Evolutionary conservation across 2,113 vertebrate species (phyloP), one percentile per base, ranked within the genome.

Genomic region (Empidonax alnorum): DNA sequence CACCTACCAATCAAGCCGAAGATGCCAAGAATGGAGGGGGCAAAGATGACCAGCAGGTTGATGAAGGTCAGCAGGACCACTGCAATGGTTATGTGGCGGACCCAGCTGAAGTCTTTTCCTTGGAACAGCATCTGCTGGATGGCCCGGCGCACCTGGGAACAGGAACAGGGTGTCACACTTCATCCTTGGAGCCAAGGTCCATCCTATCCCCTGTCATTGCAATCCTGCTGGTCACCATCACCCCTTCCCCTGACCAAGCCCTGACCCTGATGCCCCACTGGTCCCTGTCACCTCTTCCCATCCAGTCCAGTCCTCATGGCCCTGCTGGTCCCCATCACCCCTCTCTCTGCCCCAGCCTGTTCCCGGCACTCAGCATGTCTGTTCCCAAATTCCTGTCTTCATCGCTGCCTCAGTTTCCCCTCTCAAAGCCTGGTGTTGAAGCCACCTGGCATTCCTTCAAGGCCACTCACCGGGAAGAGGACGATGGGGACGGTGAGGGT

Each of bases 401-500:
- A 33, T 41, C 1, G 0, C 22, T 72, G 71, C 28, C 74, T 71
- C 89, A 39, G 47, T 76, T 86, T 94, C 75, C 80, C 49, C 35
- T 88, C 72, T 49, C 50, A 69, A 61, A 66, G 31, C 31, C 27
- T 9, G 21, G 13, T 31, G 39, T 44, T 3, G 0, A 78, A 58
- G 71, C 30, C 46, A 59, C 19, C 17, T 63, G 49, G 33, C 25
- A 61, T 71, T 56, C 41, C 78, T 7, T 3, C 7, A 11, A 19
- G 52, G 15, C 10, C 28, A 97, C 99, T 98, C 96, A 99, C 99
- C 35, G 99, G 99, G 93, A 99, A 99, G 75, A 99, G 98, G 39
- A 99, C 99, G 0, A 99, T 99, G 11, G 99, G 99, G 46, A 99
- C 99, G 0, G 99, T 99, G 95, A 99, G 98, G 0, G 99, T 99